phyloP scores from a whole-genome alignment of 2,113 vertebrate species.

The Taxidea taxus region DNA sequence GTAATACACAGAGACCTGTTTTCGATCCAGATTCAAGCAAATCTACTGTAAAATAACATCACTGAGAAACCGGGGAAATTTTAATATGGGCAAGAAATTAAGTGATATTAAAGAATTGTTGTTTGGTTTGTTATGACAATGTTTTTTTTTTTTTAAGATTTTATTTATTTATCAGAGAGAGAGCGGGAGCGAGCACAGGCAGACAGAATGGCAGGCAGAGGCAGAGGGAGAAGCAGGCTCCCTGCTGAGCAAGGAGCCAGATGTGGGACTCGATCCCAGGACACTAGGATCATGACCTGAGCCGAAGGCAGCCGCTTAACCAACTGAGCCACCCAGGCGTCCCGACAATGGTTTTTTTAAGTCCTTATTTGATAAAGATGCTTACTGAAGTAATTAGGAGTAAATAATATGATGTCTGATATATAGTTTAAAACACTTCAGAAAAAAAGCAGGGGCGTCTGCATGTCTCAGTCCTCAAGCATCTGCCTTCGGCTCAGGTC shows the following conservation, averaged over 20 bases:
- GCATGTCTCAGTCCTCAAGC: too few relatives aligned
- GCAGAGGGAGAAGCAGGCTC: too few relatives aligned
- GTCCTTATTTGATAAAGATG: slow-evolving; percentile 2
- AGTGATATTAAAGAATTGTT: background rate
- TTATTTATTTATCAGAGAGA: too few relatives aligned
- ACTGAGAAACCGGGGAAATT: background rate
- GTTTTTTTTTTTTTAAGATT: background rate
- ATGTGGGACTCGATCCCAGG: too few relatives aligned
- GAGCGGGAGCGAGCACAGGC: too few relatives aligned
- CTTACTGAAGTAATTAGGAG: background rate
- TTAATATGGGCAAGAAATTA: background rate
- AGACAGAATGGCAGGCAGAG: too few relatives aligned
- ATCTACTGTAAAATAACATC: background rate
- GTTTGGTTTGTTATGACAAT: background rate
- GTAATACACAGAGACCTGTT: background rate
- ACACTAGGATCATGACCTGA: too few relatives aligned
- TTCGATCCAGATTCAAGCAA: background rate
- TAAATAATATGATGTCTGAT: background rate
- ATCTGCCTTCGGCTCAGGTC: too few relatives aligned
- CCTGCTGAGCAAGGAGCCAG: too few relatives aligned
- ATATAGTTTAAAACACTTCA: background rate
- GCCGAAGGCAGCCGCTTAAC: too few relatives aligned
- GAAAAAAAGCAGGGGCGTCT: background rate
- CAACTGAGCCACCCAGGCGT: too few relatives aligned
- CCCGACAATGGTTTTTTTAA: too few relatives aligned